phyloP scores from a whole-genome alignment of 2,113 vertebrate genomes.

The Chloroceryle aenea region DNA sequence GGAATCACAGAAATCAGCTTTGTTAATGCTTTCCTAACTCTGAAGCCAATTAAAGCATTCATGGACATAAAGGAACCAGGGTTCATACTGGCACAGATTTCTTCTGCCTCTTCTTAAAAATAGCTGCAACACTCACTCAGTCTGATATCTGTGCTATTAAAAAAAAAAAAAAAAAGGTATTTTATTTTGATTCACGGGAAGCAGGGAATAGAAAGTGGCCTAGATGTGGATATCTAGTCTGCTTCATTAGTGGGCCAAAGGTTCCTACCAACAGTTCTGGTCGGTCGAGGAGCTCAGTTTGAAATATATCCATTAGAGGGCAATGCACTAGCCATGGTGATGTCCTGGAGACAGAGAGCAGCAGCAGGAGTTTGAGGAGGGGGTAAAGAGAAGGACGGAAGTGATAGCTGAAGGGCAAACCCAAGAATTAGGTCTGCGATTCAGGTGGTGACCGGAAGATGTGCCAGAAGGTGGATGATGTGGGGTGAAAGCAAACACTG shows the following conservation, averaged over 20 bases:
- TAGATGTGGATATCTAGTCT: background rate
- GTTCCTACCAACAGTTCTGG: background rate
- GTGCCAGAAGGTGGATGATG: background rate
- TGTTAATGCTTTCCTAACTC: slow-evolving; percentile 46
- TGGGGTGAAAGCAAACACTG: fast-evolving
- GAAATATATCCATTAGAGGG: slow-evolving; percentile 55
- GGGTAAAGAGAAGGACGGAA: background rate
- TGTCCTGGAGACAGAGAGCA: background rate
- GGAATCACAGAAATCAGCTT: slow-evolving; percentile 59
- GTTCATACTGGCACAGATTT: slow-evolving; percentile 18
- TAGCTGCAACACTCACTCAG: background rate
- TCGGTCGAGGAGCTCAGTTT: background rate
- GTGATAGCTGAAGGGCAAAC: background rate
- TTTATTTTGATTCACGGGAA: background rate
- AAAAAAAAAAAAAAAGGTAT: background rate
- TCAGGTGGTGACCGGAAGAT: background rate
- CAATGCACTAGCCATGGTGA: slow-evolving; percentile 23
- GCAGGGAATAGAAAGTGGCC: background rate
- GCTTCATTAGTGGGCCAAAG: background rate
- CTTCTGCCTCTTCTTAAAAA: slow-evolving; percentile 24
- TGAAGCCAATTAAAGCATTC: slow-evolving; percentile 58
- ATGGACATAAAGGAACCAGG: background rate
- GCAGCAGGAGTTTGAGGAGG: background rate
- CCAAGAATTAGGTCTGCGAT: background rate
- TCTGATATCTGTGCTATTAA: fast-evolving